Conservation (phyloP, 2,797 vertebrate genomes). For the Cossypha polioptera region DNA sequence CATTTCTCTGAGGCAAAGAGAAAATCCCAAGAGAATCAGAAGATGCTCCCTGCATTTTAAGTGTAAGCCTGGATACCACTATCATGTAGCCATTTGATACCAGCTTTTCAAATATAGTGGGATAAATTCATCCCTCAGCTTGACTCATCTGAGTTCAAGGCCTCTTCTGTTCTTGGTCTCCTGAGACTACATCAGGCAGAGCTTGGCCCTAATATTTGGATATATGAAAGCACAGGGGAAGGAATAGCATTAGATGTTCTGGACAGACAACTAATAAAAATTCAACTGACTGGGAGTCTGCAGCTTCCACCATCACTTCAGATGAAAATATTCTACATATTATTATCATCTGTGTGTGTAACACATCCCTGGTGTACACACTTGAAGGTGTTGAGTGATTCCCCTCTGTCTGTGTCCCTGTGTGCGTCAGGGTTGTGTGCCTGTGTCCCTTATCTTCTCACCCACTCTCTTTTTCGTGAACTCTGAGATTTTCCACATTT, state of each 20-base stretch:
- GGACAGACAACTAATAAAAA: background rate
- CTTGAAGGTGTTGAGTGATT: constrained; percentile 44
- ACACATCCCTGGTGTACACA: constrained; percentile 27
- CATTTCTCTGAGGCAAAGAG: background rate
- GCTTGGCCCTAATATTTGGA: background rate
- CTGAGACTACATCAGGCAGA: background rate
- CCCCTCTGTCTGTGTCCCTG: background rate
- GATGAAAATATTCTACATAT: constrained; percentile 49
- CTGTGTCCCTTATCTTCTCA: constrained; percentile 58
- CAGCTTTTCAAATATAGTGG: background rate
- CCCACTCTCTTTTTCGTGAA: constrained; percentile 39
- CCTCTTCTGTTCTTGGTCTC: background rate
- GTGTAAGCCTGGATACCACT: background rate
- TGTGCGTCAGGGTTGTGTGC: background rate
- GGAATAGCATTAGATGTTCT: background rate
- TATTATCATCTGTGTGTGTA: background rate
- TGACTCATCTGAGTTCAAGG: background rate
- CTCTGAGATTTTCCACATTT: constrained; percentile 50
- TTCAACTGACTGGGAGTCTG: background rate
- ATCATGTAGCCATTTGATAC: background rate
- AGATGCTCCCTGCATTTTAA: background rate
- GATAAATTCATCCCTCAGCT: background rate
- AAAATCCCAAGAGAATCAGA: background rate
- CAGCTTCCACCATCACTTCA: background rate
- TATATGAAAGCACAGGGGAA: background rate